Evolutionary conservation across 2,888 invertebrate species (phyloP), one percentile per base, ranked within the genome.

Genomic region (Piscicola geometra): DNA sequence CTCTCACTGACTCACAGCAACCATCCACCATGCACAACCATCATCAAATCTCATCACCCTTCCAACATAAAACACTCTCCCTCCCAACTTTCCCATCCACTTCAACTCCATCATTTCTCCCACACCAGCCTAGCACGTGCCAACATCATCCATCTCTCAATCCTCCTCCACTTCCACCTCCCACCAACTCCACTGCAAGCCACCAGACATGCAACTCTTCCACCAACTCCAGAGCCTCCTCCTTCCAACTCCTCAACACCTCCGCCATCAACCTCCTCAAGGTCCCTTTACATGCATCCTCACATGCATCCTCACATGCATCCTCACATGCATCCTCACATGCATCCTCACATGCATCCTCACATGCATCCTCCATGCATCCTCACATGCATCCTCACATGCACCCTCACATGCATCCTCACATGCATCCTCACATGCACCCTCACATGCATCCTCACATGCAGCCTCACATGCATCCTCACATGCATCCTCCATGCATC

Each of bases 261-360:
- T 56, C 60, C 3, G 60, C 60, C 60, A 18, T 56, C 60, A 56
- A 56, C n/a, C 60, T 56, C n/a, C 25, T 56, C n/a, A 56, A 56
- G 60, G 60, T 56, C 5, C 60, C n/a, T 9, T 9, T 15, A 5
- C 41, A 9, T 41, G 41, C 41, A 9, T 41, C 41, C 41, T 9
- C 41, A 41, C 15, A 12, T 9, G 9, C 41, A 41, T 41, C 41
- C 5, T 41, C 41, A 41, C 15, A 9, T 9, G 5, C 41, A 41
- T 41, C 41, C 5, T 41, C 41, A 41, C 15, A 5, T 9, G 5
- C 41, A 41, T 41, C 41, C 5, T 41, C 41, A 41, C 15, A 5
- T 9, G 5, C 41, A 41, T 41, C 41, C 5, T 41, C 41, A 41
- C 15, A 5, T 9, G 5, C 41, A 64, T 64, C 64, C 3, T n/a